Percentiles rank a stretch among this genome's conserved stretches.
Evolutionary conservation across 2,113 vertebrate genomes (phyloP).

Genomic region (Gymnarchus niloticus): DNA sequence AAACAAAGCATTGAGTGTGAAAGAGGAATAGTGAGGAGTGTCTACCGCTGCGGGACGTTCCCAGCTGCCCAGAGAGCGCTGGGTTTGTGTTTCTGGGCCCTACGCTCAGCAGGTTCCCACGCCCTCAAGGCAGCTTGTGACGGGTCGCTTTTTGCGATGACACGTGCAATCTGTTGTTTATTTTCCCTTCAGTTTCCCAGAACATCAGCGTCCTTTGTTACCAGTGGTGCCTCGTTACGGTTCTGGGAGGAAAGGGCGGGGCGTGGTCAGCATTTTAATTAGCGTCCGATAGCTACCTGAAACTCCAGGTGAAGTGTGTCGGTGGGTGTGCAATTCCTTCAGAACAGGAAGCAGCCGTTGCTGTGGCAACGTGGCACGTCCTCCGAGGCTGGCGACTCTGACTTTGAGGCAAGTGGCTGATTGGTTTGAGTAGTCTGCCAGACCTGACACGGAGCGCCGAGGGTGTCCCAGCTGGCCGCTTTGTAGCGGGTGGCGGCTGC

Average conservation of each 20-base stretch:
- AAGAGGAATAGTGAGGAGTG: not conserved
- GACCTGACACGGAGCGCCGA: not conserved
- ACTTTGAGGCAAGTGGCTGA: not conserved
- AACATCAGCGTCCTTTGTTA: not conserved
- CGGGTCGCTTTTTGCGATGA: not conserved
- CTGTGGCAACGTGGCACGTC: not conserved
- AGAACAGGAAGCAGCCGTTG: not conserved
- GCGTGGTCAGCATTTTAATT: not conserved
- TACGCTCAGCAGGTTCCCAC: not conserved
- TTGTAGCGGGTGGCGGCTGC: not conserved
- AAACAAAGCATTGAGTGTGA: not conserved
- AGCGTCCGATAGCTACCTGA: not conserved
- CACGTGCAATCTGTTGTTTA: not conserved
- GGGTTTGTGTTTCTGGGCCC: not conserved
- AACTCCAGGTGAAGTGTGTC: not conserved
- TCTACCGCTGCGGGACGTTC: not conserved
- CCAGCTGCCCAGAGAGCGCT: not conserved
- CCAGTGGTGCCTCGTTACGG: not conserved
- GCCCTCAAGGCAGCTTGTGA: not conserved
- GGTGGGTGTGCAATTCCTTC: not conserved
- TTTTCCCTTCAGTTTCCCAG: not conserved
- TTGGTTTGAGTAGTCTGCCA: not conserved
- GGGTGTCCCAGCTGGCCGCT: conserved; percentile 2
- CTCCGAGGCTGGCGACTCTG: not conserved
- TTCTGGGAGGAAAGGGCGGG: not conserved